Evolutionary conservation across 2,888 invertebrate genomes (phyloP).

Genomic region (Exocentrus adspersus): DNA sequence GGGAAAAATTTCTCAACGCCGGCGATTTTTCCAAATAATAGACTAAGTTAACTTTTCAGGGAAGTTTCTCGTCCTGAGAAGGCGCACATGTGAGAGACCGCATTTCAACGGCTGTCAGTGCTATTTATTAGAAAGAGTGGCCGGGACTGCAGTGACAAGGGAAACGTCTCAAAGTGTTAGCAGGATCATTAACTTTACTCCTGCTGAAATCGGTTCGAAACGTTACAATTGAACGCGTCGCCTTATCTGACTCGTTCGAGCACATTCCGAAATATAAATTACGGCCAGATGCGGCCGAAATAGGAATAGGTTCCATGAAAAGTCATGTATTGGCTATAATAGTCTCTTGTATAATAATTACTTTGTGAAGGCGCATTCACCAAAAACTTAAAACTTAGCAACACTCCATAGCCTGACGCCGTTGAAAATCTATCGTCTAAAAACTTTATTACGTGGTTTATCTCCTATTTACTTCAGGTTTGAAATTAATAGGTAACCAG

Average conservation of each 20-base stretch:
- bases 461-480: too few species aligned
- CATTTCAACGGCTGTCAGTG: constrained; percentile 38
- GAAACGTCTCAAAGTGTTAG: constrained; percentile 54
- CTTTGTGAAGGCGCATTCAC: too few species aligned
- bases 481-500: too few species aligned
- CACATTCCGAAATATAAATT: constrained; percentile 17
- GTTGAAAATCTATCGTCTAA: too few species aligned
- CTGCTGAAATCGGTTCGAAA: constrained; percentile 42
- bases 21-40: constrained; percentile 14
- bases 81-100: constrained; percentile 35
- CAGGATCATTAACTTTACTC: constrained; percentile 51
- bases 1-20: background rate
- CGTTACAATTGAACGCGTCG: constrained; percentile 18
- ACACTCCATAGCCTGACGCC: too few species aligned
- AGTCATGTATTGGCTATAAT: too few species aligned
- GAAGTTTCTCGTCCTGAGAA: constrained; percentile 27
- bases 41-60: constrained; percentile 16
- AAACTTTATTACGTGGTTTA: too few species aligned
- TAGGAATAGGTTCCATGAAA: too few species aligned
- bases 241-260: constrained; percentile 20
- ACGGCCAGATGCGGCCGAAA: constrained; percentile 14
- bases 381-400: too few species aligned
- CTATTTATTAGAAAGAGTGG: constrained; percentile 32
- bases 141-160: constrained; percentile 46
- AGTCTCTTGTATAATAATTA: too few species aligned